Evolutionary conservation across 1,140 invertebrate species (phyloP), one percentile per base, ranked within the genome.

Genomic region (Leptinotarsa texana): DNA sequence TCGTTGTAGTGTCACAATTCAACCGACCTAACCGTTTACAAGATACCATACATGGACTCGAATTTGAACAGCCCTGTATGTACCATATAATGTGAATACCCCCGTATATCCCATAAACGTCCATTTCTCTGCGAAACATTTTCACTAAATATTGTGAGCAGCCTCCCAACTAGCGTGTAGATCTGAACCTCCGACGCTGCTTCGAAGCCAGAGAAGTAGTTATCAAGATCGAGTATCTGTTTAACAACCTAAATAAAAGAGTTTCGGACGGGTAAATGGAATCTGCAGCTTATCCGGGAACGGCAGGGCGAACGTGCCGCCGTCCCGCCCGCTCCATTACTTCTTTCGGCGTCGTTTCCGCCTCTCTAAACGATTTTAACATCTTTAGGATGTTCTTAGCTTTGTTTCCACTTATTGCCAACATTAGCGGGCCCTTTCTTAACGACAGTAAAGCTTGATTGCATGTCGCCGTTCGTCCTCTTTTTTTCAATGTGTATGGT

Each of bases 211-310:
- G 47, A 63, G 62, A 72, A 70, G 47, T 57, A 70, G 57, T 72
- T 72, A 72, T 72, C 77, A 76, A 69, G 72, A 73, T 79, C 79
- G 78, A 80, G 76, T 82, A 81, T 82, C 80, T 78, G 78, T 77
- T 83, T 81, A 83, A 82, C 79, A 78, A 80, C 77, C 77, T 79
- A 82, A 83, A 83, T 83, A 83, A 83, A 83, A 80, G 80, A 82
- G 80, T 82, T 83, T 82, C 78, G 75, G 78, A 83, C 77, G 77
- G 78, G 77, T 81, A 83, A 83, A 83, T 83, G 82, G 82, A 82
- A 83, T 81, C 81, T 82, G 77, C 78, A 71, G 79, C 78, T 81
- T 82, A 79, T 80, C 76, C 72, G 71, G 71, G 24, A 22, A 24
- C 61, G 71, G 63, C 69, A 57, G n/a, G 73, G 73, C 47, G 66